Evolutionary conservation across 2,888 invertebrate species (phyloP).

Genomic region (Crioceris asparagi): DNA sequence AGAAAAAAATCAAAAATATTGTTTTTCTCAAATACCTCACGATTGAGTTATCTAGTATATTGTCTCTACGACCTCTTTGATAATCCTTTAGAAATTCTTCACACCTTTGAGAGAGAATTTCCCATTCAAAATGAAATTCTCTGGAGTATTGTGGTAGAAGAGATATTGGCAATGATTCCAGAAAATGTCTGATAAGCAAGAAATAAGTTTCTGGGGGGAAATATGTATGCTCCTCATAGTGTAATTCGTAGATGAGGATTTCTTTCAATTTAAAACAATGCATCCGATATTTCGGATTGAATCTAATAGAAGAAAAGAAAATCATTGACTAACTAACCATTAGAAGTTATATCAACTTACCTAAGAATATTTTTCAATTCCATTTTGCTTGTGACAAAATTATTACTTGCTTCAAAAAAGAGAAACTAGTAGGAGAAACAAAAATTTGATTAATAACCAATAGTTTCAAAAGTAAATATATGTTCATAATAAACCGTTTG

Average conservation of each 20-base stretch:
- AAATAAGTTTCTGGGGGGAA: constrained; percentile 19
- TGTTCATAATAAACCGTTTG: too few relatives aligned
- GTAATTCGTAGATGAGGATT: constrained; percentile 14
- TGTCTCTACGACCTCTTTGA: constrained; percentile 1
- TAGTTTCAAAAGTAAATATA: too few relatives aligned
- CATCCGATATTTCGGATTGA: too few relatives aligned
- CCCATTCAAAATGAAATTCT: constrained; percentile 19
- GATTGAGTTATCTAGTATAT: background rate
- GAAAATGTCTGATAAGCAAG: constrained; percentile 25
- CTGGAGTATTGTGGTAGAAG: constrained; percentile 19
- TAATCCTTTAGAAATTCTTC: constrained; percentile 12
- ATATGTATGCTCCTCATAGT: constrained; percentile 8
- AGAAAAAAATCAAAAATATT: background rate
- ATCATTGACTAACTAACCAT: too few relatives aligned
- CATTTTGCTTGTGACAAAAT: too few relatives aligned
- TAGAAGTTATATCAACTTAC: too few relatives aligned
- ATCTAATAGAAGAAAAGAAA: too few relatives aligned
- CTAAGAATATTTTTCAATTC: too few relatives aligned
- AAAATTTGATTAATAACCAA: too few relatives aligned
- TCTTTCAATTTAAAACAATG: constrained; percentile 19
- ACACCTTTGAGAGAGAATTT: constrained; percentile 17
- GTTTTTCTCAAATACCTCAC: background rate
- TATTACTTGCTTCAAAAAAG: too few relatives aligned
- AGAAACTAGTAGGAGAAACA: too few relatives aligned
- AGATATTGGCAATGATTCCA: constrained; percentile 24